Conservation (phyloP, 1,140 invertebrate species). For the Cyclina sinensis region DNA sequence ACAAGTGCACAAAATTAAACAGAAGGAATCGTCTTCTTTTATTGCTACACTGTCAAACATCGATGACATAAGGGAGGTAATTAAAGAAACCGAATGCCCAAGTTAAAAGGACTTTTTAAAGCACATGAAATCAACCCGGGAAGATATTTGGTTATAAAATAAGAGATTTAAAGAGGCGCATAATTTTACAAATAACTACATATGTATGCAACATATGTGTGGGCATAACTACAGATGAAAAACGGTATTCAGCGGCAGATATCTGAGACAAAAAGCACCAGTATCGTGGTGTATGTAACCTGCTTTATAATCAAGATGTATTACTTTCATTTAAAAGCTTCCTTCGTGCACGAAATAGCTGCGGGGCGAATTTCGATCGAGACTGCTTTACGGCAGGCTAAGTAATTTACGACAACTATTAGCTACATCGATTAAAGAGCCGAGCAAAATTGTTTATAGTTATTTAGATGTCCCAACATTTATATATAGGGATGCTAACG, state of each 20-base stretch:
- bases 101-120: no score
- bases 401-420: conserved; percentile 37
- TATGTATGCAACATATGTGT: no score
- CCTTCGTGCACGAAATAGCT: background rate
- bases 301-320: conserved; percentile 22
- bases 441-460: conserved; percentile 23
- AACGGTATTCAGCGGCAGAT: background rate
- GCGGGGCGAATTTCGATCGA: conserved; percentile 39
- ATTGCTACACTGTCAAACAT: no score
- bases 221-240: background rate
- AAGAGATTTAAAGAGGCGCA: no score
- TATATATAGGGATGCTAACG: conserved; percentile 13
- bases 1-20: no score
- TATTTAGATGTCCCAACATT: conserved; percentile 15
- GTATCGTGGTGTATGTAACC: background rate
- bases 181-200: no score
- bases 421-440: conserved; percentile 8
- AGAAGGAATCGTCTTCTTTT: no score
- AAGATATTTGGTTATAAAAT: no score
- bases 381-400: conserved; percentile 9
- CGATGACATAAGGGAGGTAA: no score
- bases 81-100: no score
- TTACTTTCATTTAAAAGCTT: conserved; percentile 21
- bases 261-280: background rate
- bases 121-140: no score